Base-by-base conservation (phyloP, 2,113 vertebrate genomes). In the Malurus alboscapulatus region DNA sequence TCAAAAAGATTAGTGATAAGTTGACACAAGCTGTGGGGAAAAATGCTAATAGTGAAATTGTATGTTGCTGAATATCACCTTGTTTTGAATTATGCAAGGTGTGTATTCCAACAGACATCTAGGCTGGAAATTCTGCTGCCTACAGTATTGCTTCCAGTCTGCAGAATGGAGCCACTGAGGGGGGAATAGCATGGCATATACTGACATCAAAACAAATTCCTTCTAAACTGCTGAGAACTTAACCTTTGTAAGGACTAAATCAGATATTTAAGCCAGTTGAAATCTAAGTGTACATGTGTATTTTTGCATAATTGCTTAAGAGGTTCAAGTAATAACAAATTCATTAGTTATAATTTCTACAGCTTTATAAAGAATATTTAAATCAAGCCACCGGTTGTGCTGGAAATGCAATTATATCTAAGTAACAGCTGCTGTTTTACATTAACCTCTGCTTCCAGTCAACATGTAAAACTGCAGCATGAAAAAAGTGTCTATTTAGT, bases 11-110 rank as follows among this genome's bases (percentile, higher is more conserved):
- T 15, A 57, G 57, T 22, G 66, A 83, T 90, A 90, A 95, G 13
- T 69, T 84, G 91, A 81, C 32, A 73, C 17, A 75, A 87, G 40
- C 38, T 73, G 50, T 59, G 36, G 40, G 18, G 12, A 88, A 93
- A 89, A 91, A 79, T 48, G 80, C 29, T 95, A 93, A 96, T 91
- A 32, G 9, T 84, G 57, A 96, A 96, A 96, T 94, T 88, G 85
- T 59, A 90, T 82, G 53, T 88, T 96, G 78, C 50, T 86, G 87
- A 95, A 74, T 87, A 77, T 91, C 63, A 95, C 32, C 58, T 95
- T 77, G n/a, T 90, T 97, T 95, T 76, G 79, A 78, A 87, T 88
- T 67, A 85, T 92, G 42, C 85, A 92, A 68, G 44, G 42, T 73
- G 89, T 51, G 51, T 63, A 38, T 73, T 87, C 58, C 77, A 93